These are phyloP conservation scores for Leucoma salicis DNA, from an alignment of 2,888 invertebrate species.

Conservation along the genomic window DNA sequence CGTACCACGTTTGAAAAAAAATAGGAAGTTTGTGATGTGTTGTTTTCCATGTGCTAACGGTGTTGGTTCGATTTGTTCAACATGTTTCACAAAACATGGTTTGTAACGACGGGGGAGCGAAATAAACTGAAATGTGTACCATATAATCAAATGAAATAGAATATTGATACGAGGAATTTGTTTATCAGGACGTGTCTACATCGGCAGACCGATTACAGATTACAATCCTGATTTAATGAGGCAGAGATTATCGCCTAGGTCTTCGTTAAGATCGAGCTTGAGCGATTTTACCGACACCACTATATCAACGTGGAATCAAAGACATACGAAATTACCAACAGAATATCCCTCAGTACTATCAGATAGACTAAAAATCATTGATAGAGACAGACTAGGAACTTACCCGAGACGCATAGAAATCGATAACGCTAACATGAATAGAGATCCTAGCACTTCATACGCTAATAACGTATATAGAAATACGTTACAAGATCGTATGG, in stretches of 20 bases:
- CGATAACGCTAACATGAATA: conserved; percentile 57
- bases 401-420: conserved; percentile 70
- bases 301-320: conserved; percentile 75
- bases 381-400: conserved; percentile 55
- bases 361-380: conserved; percentile 62
- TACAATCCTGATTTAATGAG: conserved; percentile 71
- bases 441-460: conserved; percentile 65
- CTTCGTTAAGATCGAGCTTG: conserved; percentile 71
- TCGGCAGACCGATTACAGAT: conserved; percentile 71
- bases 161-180: conserved; percentile 37
- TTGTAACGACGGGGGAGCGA: conserved; percentile 48
- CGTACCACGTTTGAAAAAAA: conserved; percentile 34
- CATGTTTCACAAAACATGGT: conserved; percentile 56
- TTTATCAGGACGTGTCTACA: conserved; percentile 66
- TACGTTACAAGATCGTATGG: conserved; percentile 64
- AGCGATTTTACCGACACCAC: conserved; percentile 79
- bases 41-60: conserved; percentile 63
- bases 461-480: conserved; percentile 59
- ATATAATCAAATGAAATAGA: conserved; percentile 21
- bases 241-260: conserved; percentile 66
- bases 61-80: conserved; percentile 47
- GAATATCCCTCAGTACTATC: conserved; percentile 75
- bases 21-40: conserved; percentile 49
- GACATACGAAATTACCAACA: conserved; percentile 50
- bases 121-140: conserved; percentile 79